phyloP scores from a whole-genome alignment of 2,888 invertebrate species.

The Himalopsyche kuldschensis region DNA sequence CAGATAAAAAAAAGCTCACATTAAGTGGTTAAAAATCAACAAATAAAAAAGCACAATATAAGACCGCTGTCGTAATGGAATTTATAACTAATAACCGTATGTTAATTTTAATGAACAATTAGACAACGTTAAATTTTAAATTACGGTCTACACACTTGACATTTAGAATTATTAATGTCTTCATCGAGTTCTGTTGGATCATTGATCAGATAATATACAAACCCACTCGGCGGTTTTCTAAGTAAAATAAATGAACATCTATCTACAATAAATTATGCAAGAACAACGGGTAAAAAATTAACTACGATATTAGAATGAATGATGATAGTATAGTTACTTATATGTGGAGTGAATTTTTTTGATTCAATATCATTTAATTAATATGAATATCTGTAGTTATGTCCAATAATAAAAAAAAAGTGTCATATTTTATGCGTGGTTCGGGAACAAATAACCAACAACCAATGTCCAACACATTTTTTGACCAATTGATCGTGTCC shows the following conservation, averaged over 20 bases:
- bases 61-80: not conserved
- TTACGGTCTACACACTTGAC: not conserved
- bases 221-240: not conserved
- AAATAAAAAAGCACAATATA: not conserved
- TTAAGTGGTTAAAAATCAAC: not conserved
- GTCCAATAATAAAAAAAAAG: too few relatives aligned
- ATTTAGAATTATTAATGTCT: not conserved
- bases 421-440: too few relatives aligned
- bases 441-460: too few relatives aligned
- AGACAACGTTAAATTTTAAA: not conserved
- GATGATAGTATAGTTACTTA: too few relatives aligned
- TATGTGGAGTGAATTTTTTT: too few relatives aligned
- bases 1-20: not conserved
- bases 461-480: too few relatives aligned
- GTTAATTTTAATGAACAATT: conserved; percentile 1
- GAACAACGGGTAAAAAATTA: too few relatives aligned
- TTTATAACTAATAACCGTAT: not conserved
- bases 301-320: too few relatives aligned
- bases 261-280: too few relatives aligned
- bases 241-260: not conserved
- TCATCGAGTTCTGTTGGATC: not conserved
- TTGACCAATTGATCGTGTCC: too few relatives aligned
- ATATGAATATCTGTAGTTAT: too few relatives aligned
- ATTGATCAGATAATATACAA: not conserved
- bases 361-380: too few relatives aligned